Base-by-base conservation (phyloP, 2,797 vertebrate species). In the Todus mexicanus region DNA sequence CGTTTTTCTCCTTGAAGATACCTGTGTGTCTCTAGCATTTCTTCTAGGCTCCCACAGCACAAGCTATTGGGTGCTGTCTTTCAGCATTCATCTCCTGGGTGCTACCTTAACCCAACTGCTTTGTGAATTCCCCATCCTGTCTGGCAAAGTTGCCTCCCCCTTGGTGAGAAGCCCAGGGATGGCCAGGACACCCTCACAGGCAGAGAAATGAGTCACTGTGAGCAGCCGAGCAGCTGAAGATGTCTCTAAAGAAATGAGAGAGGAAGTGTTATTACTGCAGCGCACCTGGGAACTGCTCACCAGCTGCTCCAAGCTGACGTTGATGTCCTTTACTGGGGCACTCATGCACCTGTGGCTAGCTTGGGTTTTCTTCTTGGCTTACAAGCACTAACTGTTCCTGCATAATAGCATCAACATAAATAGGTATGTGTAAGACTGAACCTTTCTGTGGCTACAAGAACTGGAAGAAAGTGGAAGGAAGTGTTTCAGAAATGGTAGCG, bases 351-450 rank as follows among this genome's bases (percentile, higher is more conserved):
- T 66, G 84, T 13, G 42, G 21, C 16, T 25, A 29, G n/a, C 16
- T 26, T 45, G 18, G 21, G 40, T 13, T 38, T 29, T 61, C 54
- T 81, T 66, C 25, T 23, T 72, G 76, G 19, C 40, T 87, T 7
- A 37, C 47, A 38, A 43, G 4, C 13, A 65, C 33, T 63, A 31
- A 59, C 42, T 31, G 9, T n/a, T 87, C 18, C n/a, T 61, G 13
- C 1, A 2, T 20, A 21, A 47, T 8, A 37, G 5, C 17, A n/a
- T 63, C 1, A 3, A 12, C 21, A 53, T 75, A n/a, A 82, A 80
- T 59, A 54, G n/a, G n/a, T 5, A 1, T 4, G 1, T 31, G 16
- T 12, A 26, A n/a, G 29, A 35, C 9, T 0, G 1, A 68, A 50
- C 15, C 14, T 65, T 59, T 78, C 33, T 74, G 5, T 56, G 47